Conservation (phyloP, 2,113 vertebrate species). For the Haplochromis vanheusdeni region DNA sequence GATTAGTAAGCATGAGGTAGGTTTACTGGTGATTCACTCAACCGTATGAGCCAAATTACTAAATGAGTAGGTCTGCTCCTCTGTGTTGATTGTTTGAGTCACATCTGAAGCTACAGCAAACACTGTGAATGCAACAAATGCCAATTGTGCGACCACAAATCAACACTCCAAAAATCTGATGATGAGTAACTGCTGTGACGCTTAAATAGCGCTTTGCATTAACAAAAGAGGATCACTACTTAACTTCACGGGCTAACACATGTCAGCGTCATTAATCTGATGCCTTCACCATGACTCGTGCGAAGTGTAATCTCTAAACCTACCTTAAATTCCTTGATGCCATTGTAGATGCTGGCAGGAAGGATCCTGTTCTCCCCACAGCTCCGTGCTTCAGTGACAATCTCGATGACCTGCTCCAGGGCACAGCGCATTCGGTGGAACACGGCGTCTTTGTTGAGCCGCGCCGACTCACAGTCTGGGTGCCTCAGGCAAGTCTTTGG, state of each 20-base stretch:
- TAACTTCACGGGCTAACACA: not conserved
- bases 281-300: not conserved
- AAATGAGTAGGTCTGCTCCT: not conserved
- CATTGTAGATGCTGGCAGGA: conserved; percentile 83
- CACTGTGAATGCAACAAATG: not conserved
- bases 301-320: not conserved
- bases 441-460: conserved; percentile 93
- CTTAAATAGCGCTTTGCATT: not conserved
- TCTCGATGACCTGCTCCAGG: conserved; percentile 94
- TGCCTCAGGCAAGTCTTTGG: conserved; percentile 94
- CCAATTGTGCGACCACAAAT: not conserved
- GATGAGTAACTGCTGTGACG: not conserved
- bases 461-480: conserved; percentile 95
- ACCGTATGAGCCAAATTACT: not conserved
- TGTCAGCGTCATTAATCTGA: not conserved
- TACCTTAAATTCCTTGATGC: conserved; percentile 94
- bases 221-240: not conserved
- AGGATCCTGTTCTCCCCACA: conserved; percentile 77
- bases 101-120: not conserved
- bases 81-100: not conserved
- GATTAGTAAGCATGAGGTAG: not conserved
- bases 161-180: not conserved
- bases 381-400: conserved; percentile 86
- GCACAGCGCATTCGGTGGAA: conserved; percentile 94
- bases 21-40: conserved; percentile 3